Evolutionary conservation across 2,888 invertebrate species (phyloP).

Genomic region (Nephrotoma appendiculata): DNA sequence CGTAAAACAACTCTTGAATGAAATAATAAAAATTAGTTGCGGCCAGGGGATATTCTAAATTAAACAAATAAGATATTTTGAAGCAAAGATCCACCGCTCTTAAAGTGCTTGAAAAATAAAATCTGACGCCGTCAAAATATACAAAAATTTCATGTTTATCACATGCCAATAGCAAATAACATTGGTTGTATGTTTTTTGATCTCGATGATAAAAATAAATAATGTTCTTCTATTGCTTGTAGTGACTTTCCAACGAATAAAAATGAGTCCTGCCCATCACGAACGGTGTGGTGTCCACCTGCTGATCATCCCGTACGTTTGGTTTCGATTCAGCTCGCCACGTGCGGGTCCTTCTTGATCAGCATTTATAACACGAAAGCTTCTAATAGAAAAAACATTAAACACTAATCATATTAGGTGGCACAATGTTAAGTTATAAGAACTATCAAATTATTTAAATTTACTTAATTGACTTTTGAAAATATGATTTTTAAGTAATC

Average conservation of each 20-base stretch:
- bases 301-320: no score
- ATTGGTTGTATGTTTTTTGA: not conserved
- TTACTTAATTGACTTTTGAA: no score
- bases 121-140: not conserved
- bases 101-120: not conserved
- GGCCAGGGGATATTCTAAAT: not conserved
- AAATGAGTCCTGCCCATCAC: not conserved
- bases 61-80: no score
- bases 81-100: no score
- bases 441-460: no score
- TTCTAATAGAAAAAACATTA: no score
- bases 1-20: not conserved
- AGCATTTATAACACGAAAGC: no score
- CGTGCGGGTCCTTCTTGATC: no score
- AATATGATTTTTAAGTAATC: no score
- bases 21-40: not conserved
- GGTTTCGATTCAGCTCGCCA: no score
- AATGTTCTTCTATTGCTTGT: not conserved
- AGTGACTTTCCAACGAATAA: not conserved
- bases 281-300: not conserved
- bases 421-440: no score
- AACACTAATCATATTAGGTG: no score
- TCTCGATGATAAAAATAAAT: not conserved
- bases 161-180: not conserved
- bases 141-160: not conserved